Percentiles rank a stretch among this genome's conserved stretches.
phyloP scores from a whole-genome alignment of 1,140 invertebrate species.

The Bacillus rossius region DNA sequence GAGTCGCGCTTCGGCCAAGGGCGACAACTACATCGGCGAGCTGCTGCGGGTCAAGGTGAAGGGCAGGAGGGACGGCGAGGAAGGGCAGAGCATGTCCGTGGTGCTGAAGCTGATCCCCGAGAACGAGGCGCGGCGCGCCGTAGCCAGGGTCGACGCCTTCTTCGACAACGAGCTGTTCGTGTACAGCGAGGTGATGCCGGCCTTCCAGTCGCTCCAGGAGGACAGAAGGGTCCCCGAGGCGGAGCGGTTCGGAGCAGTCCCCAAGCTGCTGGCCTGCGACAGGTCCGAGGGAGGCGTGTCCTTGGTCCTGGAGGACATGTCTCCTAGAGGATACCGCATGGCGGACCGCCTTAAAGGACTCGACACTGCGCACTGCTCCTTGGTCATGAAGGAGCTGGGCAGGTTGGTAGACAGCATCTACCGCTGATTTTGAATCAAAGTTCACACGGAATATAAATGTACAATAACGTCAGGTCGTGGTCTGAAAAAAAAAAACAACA shows the following conservation, averaged over 20 bases:
- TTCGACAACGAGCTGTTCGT: neutral
- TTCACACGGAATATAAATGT: too few relatives aligned
- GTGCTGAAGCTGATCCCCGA: neutral
- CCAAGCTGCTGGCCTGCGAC: neutral
- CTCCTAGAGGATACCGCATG: slow-evolving; percentile 20
- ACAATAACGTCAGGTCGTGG: too few relatives aligned
- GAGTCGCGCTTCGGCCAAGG: neutral
- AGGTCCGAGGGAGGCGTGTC: neutral
- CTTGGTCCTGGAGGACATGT: slow-evolving; percentile 16
- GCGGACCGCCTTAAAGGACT: slow-evolving; percentile 16
- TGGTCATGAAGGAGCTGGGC: slow-evolving; percentile 20
- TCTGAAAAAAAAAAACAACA: too few relatives aligned
- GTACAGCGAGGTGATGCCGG: neutral
- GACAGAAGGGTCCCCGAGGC: neutral
- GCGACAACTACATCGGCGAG: neutral
- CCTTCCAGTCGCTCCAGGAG: neutral
- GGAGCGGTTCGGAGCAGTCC: neutral
- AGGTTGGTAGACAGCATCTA: too few relatives aligned
- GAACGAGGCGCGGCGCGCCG: neutral
- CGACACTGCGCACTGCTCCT: slow-evolving; percentile 15
- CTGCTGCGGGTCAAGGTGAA: neutral
- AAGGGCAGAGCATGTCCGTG: neutral
- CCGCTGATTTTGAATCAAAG: too few relatives aligned
- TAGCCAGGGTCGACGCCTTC: neutral
- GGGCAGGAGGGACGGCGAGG: neutral